Evolutionary conservation across 2,888 invertebrate genomes (phyloP), one percentile per base, ranked within the genome.

Genomic region (Drosophila koepferae): DNA sequence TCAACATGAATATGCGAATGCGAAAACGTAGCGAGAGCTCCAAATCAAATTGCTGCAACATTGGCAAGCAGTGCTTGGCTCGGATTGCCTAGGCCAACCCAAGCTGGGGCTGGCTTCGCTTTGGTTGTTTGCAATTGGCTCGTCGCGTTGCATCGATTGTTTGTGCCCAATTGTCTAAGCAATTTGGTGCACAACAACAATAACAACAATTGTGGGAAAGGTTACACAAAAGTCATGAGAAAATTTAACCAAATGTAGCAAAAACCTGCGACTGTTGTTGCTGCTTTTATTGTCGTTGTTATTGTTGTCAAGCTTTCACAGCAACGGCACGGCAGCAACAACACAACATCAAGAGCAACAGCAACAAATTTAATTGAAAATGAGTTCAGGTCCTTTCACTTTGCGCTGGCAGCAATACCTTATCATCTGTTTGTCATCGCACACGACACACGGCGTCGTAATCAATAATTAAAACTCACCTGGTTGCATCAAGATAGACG

Each of bases 171-270:
- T 84, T 84, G 86, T 81, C 83, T 81, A 72, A 76, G 86, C 84
- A 84, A 83, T 87, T 84, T 80, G 73, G 69, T 58, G 70, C 67
- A 67, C 67, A 74, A 31, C 60, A 68, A 66, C 71, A 70, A 59
- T 65, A 77, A 86, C 88, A 86, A 86, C 88, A 86, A 86, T 88
- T 86, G 86, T 86, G 86, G 86, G 86, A 86, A 88, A 86, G 86
- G 88, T 86, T 84, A 82, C 56, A 20, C 72, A 73, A 77, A 79
- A 88, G 86, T 86, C 86, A 88, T 83, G 86, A 65, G 86, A 86
- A 87, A 86, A 68, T 60, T 64, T 62, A 65, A 58, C 75, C 72
- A 74, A 79, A 49, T 69, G 59, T 49, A 61, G 54, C 54, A 61
- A 65, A 67, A 48, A 20, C 64, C 12, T 12, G 20, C 23, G 16